Evolutionary conservation across 2,797 vertebrate species (phyloP), one percentile per base, ranked within the genome.

Genomic region (Rhyacichthys aspro): DNA sequence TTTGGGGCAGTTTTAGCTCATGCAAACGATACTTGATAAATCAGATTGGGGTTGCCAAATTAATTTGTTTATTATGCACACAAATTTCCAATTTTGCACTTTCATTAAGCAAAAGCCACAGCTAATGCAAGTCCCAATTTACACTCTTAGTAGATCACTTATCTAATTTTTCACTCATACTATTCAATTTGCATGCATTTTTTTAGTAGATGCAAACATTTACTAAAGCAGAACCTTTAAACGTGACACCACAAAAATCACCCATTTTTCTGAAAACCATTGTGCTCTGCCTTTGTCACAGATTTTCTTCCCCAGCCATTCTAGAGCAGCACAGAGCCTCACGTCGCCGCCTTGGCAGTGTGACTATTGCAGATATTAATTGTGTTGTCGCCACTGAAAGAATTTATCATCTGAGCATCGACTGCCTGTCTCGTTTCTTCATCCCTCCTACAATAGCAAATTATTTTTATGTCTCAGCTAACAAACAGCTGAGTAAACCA

Each of bases 401-500:
- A 48, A 39, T 74, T 52, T 10, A 66, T 77, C 58, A 59, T 28
- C 48, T 59, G 48, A 48, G 1, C 53, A 67, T 62, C 9, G 57
- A 59, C 57, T 39, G 36, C 37, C 65, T 52, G 44, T 59, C 63
- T 46, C 39, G 36, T 53, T 42, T 32, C 68, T 44, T 48, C 9
- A 17, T 46, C 65, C 55, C 46, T 59, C 45, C 44, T 11, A 59
- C 63, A 48, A 39, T 3, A 55, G 44, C 49, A 67, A 63, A 67
- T 65, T 11, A 34, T 60, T 56, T 58, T 65, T 32, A 70, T 66
- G 44, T 45, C 63, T 53, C 28, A 1, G 15, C 53, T 37, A 48
- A 63, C 43, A 53, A 63, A 69, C 62, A 75, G 66, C 59, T 16
- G 62, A 65, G 60, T 10, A 57, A 68, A 69, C 60, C 18, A 18